Evolutionary conservation across 1,140 invertebrate genomes (phyloP).

Genomic region (Drosophila subobscura): DNA sequence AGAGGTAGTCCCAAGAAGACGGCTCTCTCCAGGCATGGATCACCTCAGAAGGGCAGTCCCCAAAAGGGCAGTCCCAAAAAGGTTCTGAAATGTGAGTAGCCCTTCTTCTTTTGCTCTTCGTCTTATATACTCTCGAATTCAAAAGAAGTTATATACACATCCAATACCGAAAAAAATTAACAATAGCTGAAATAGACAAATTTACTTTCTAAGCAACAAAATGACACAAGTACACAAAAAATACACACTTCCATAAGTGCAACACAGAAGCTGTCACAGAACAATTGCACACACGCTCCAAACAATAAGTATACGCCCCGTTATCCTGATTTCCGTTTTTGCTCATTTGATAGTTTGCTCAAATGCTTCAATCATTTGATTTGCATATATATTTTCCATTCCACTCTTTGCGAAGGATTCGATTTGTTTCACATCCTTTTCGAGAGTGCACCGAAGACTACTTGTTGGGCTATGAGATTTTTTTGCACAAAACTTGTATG

Average conservation of each 20-base stretch:
- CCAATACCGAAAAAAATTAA: constrained; percentile 34
- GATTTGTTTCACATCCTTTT: constrained; percentile 13
- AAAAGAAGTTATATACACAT: constrained; percentile 9
- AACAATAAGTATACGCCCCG: constrained; percentile 68
- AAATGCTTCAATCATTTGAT: constrained; percentile 57
- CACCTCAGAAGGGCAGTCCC: constrained; percentile 84
- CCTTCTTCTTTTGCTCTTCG: not conserved
- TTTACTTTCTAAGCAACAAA: constrained; percentile 58
- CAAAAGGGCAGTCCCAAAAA: constrained; percentile 88
- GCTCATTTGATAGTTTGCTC: constrained; percentile 54
- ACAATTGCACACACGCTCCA: constrained; percentile 48
- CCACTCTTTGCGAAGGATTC: constrained; percentile 17
- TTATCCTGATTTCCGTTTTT: constrained; percentile 37
- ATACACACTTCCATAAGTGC: constrained; percentile 57
- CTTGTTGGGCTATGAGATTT: constrained; percentile 52
- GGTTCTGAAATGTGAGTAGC: constrained; percentile 84
- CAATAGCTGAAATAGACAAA: constrained; percentile 44
- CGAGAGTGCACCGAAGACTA: constrained; percentile 60
- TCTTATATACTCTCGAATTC: not conserved
- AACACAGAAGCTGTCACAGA: constrained; percentile 25
- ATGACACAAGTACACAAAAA: constrained; percentile 60
- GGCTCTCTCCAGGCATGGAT: constrained; percentile 78
- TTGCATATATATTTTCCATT: constrained; percentile 38
- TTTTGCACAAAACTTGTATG: constrained; percentile 46
- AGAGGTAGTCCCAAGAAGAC: constrained; percentile 83